phyloP scores from a whole-genome alignment of 2,888 invertebrate species.

The Sialis lutaria region DNA sequence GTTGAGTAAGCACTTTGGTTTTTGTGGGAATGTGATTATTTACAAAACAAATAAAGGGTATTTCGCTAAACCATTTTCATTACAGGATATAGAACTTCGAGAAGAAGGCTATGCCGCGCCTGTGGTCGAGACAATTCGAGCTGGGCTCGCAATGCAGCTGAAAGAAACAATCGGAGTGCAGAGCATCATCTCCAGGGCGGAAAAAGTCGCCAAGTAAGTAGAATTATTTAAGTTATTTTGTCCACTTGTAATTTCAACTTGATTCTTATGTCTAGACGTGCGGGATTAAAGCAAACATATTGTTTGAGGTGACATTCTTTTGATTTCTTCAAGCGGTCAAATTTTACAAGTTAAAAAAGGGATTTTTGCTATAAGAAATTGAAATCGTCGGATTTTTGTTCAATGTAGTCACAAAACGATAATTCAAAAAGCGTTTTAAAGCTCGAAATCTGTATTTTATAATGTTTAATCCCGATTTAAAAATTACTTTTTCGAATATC shows the following conservation, averaged over 20 bases:
- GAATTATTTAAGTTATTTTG: slow-evolving; percentile 7
- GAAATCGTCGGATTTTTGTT: no score
- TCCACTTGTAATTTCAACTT: slow-evolving; percentile 2
- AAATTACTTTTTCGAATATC: no score
- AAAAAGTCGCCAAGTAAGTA: slow-evolving; percentile 51
- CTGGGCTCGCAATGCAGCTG: slow-evolving; percentile 71
- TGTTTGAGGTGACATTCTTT: no score
- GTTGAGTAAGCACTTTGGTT: not conserved
- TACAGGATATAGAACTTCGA: slow-evolving; percentile 37
- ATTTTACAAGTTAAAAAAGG: no score
- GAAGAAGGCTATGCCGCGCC: slow-evolving; percentile 66
- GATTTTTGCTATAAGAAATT: no score
- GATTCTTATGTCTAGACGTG: no score
- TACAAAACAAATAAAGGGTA: not conserved
- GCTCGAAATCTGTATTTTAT: no score
- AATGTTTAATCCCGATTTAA: no score
- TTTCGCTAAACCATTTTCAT: slow-evolving; percentile 8
- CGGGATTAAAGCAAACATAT: no score
- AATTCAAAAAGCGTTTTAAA: no score
- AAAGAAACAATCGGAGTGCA: slow-evolving; percentile 63
- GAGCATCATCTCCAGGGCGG: slow-evolving; percentile 51
- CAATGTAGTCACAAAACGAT: no score
- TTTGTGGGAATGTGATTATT: not conserved
- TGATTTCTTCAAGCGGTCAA: no score
- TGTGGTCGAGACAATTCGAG: slow-evolving; percentile 65